Conservation (phyloP, 2,888 invertebrate species). For the Congeria kusceri region DNA sequence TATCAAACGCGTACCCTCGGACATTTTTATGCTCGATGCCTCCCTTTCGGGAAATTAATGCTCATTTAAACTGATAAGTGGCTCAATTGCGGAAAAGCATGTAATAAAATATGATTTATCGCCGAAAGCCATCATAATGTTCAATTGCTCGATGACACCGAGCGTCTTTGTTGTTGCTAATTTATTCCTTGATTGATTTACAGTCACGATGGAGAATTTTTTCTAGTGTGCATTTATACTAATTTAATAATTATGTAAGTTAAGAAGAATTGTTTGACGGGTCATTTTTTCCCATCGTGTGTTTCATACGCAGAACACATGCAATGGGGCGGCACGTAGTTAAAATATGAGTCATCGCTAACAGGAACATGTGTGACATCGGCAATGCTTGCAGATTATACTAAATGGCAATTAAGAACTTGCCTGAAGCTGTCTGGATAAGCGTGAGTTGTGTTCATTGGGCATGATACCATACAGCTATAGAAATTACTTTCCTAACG, state of each 20-base stretch:
- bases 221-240: no score
- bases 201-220: no score
- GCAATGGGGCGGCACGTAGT: background rate
- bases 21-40: constrained; percentile 15
- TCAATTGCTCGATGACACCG: background rate
- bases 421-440: no score
- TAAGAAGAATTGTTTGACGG: no score
- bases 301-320: background rate
- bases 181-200: no score
- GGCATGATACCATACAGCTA: no score
- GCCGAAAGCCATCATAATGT: background rate
- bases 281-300: background rate
- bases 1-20: background rate
- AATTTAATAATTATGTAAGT: no score
- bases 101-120: constrained; percentile 3
- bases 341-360: background rate
- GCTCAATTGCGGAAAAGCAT: constrained; percentile 4
- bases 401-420: no score
- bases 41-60: constrained; percentile 28
- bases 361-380: background rate
- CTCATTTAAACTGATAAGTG: constrained; percentile 41
- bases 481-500: no score
- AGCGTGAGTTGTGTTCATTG: no score
- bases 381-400: no score
- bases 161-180: no score